Percentiles rank a stretch among this genome's conserved stretches.
Conservation (phyloP, 2,113 vertebrate species). For the Guaruba guarouba region DNA sequence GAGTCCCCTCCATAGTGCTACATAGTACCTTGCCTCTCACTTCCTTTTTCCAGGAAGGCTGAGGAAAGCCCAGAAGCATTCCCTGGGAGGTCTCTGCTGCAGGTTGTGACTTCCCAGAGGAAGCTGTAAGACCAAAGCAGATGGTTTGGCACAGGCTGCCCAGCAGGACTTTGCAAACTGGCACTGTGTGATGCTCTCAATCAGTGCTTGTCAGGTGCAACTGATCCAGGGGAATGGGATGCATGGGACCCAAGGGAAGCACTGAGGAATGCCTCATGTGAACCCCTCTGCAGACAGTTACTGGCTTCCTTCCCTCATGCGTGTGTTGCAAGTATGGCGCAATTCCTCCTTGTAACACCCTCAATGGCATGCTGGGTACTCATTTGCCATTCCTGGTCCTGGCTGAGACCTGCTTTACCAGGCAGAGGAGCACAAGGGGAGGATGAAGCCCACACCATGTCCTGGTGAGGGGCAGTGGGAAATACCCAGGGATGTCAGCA, state of each 20-base stretch:
- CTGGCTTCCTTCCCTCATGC: not conserved
- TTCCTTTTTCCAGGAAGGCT: not conserved
- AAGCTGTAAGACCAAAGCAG: fast-evolving
- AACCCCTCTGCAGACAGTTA: not conserved
- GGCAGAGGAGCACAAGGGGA: not conserved
- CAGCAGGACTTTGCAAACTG: not conserved
- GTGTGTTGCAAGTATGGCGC: not conserved
- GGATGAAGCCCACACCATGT: not conserved
- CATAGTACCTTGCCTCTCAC: too few relatives aligned
- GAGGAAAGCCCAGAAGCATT: not conserved
- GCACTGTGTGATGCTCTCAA: fast-evolving
- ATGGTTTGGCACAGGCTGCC: not conserved
- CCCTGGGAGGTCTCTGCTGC: not conserved
- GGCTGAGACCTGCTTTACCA: not conserved
- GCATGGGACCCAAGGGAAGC: fast-evolving
- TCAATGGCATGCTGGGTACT: not conserved
- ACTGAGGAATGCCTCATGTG: fast-evolving
- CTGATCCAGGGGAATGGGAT: fast-evolving
- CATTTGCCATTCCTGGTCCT: fast-evolving
- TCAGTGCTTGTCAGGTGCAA: too few relatives aligned
- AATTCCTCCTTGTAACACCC: not conserved
- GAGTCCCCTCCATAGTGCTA: fast-evolving
- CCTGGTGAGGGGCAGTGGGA: not conserved
- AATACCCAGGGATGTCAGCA: not conserved
- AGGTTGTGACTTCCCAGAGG: not conserved